These are phyloP conservation scores for Myotis pilosus DNA, from an alignment of 2,797 vertebrate genomes.

Conservation along the genomic window DNA sequence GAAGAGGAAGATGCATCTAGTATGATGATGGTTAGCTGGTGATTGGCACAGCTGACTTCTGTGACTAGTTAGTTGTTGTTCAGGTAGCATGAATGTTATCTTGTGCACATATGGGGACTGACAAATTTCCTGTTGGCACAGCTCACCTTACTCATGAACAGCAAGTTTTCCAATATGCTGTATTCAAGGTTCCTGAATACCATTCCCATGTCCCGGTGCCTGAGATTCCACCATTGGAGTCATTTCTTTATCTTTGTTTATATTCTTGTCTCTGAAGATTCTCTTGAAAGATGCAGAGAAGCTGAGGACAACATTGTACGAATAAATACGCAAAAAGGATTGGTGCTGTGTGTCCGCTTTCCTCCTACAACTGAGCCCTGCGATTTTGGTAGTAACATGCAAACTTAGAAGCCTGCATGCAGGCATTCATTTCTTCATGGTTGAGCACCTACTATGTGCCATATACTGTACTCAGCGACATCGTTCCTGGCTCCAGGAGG, in stretches of 20 bases:
- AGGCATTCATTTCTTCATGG: neutral
- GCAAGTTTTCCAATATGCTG: neutral
- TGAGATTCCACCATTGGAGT: neutral
- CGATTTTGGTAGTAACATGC: neutral
- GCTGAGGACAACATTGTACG: neutral
- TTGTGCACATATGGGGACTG: neutral
- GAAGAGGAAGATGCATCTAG: neutral
- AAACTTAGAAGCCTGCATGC: neutral
- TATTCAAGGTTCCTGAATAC: neutral
- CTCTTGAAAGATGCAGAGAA: neutral
- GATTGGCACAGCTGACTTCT: neutral
- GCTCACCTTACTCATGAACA: neutral
- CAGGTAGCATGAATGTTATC: neutral
- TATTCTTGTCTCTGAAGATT: slow-evolving; percentile 8
- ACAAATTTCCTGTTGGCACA: neutral
- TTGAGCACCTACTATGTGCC: neutral
- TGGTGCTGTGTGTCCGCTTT: neutral
- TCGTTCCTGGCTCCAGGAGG: neutral
- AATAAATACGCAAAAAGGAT: neutral
- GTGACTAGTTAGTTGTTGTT: too few species aligned
- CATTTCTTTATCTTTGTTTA: neutral
- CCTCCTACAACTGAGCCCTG: neutral
- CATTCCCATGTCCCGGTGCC: neutral
- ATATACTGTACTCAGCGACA: neutral
- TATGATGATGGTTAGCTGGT: neutral